Base-by-base conservation (phyloP, 2,888 invertebrate species). In the Argynnis bischoffii region DNA sequence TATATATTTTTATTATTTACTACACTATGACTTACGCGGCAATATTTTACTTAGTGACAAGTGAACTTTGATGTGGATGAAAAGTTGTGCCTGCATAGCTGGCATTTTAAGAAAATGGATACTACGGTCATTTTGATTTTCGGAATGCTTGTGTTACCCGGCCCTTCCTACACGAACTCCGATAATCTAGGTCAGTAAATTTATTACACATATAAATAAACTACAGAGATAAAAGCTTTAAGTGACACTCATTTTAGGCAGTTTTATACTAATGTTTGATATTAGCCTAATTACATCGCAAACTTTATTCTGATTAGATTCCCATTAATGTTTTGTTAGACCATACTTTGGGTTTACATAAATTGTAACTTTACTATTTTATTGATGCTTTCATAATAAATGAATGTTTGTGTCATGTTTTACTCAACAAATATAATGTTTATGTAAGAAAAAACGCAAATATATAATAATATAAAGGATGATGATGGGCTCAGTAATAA, bases 101-200 rank as follows among this genome's bases (percentile, higher is more conserved):
- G 57, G 53, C 55, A 47, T 47, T 68, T 61, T 60, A 55, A 26
- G 55, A 63, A 67, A 57, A 74, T 74, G 70, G 72, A 75, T 70
- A 69, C 64, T 60, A 63, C 65, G 41, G 60, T 75, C 57, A 75
- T 74, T 72, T 67, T 84, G 72, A 77, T 86, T 77, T 81, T 84
- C 76, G 81, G 81, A 67, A 81, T 88, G 80, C 82, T 91, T 80
- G 77, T 79, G 66, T 76, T 88, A 70, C 83, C 84, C 76, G 82
- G 84, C 69, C 89, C 88, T 78, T 89, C 89, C 78, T 85, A 86
- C 78, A 86, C 84, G 76, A 88, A 86, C 83, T 87, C 90, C 69
- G 92, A 92, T 88, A 90, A 89, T 81, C 84, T 91, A 83, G 92
- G 92, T 92, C 74, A 69, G 79, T 77, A 69, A 59, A 74, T 71